Conservation (phyloP, 2,113 vertebrate species). For the Oncorhynchus nerka region DNA sequence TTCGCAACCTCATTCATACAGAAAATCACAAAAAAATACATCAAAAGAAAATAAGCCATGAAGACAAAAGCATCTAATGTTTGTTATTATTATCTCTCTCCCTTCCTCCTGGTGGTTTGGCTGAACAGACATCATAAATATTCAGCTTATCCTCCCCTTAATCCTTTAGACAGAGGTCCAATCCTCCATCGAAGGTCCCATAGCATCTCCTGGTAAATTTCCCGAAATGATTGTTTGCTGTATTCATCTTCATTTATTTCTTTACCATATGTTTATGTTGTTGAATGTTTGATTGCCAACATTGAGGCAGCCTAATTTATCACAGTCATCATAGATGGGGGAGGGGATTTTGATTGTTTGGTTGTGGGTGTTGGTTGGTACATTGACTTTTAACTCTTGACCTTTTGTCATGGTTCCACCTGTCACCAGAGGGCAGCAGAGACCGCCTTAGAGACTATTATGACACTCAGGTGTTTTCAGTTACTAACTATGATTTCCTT, state of each 20-base stretch:
- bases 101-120: conserved; percentile 49
- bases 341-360: no score
- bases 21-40: conserved; percentile 5
- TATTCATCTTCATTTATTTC: not conserved
- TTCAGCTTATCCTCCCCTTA: conserved; percentile 61
- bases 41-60: conserved; percentile 50
- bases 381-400: no score
- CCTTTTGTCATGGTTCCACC: no score
- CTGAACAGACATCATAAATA: conserved; percentile 60
- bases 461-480: no score
- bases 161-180: conserved; percentile 65
- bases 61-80: conserved; percentile 40
- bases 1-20: conserved; percentile 39
- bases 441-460: no score
- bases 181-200: conserved; percentile 53
- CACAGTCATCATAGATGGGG: no score
- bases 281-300: no score
- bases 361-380: no score
- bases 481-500: no score
- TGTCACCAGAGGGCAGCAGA: no score
- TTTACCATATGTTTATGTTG: no score
- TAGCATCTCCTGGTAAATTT: conserved; percentile 31
- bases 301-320: no score
- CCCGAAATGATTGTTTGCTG: conserved; percentile 36
- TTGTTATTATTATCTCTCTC: conserved; percentile 6